Conservation (phyloP, 2,113 vertebrate genomes). For the Accipiter cooperii region DNA sequence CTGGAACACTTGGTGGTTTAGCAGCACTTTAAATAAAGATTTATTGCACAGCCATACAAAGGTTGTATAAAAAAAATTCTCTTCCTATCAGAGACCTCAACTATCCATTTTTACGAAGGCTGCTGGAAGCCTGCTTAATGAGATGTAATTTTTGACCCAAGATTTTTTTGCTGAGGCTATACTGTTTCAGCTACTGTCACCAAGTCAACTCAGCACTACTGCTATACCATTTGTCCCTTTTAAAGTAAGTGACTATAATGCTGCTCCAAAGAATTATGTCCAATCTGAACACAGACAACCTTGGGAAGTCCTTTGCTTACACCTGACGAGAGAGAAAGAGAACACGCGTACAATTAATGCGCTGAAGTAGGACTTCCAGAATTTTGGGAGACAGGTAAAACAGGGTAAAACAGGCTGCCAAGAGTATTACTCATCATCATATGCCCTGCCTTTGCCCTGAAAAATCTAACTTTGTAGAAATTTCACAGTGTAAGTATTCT, state of each 20-base stretch:
- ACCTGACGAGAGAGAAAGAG: not conserved
- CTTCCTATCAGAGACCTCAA: not conserved
- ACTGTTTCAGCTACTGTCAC: not conserved
- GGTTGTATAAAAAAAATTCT: not conserved
- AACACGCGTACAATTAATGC: not conserved
- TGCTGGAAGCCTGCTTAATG: not conserved
- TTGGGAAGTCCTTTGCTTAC: slow-evolving; percentile 12
- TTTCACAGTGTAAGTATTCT: not conserved
- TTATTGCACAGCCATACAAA: not conserved
- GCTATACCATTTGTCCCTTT: not conserved
- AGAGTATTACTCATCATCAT: not conserved
- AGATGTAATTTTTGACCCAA: not conserved
- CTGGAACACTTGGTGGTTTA: not conserved
- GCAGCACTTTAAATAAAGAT: not conserved
- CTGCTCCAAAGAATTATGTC: slow-evolving; percentile 1
- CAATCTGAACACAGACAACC: not conserved
- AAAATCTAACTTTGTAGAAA: not conserved
- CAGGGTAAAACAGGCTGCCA: not conserved
- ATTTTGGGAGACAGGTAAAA: not conserved
- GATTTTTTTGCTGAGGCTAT: not conserved
- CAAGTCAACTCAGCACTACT: slow-evolving; percentile 18
- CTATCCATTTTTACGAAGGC: not conserved
- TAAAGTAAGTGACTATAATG: not conserved
- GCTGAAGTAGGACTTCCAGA: not conserved
- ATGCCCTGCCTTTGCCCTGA: not conserved